A percentile compares a stretch with the other conserved stretches of the same genome.
Conservation (phyloP, 2,888 invertebrate genomes). For the Mimumesa dahlbomi region DNA sequence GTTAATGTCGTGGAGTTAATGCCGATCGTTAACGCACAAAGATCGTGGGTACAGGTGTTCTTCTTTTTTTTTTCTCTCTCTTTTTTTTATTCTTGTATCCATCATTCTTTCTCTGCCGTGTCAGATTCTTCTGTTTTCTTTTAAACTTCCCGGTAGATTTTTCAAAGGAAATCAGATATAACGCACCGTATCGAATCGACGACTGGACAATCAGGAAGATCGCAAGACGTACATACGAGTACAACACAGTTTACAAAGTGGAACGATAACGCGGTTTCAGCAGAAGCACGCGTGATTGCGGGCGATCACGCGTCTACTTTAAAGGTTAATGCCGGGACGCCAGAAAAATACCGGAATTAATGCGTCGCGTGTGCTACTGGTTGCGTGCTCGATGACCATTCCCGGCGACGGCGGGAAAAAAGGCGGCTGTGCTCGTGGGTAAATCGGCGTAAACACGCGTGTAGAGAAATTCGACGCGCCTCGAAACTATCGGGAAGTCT, state of each 20-base stretch:
- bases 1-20: constrained; percentile 31
- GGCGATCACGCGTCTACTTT: constrained; percentile 60
- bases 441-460: constrained; percentile 50
- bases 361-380: constrained; percentile 70
- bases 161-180: not conserved
- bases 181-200: not conserved
- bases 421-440: constrained; percentile 29
- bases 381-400: constrained; percentile 67
- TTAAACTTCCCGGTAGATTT: not conserved
- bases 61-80: not conserved
- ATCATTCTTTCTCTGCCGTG: too few relatives aligned
- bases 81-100: too few relatives aligned
- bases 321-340: constrained; percentile 61
- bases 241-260: too few relatives aligned
- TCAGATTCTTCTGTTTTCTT: not conserved
- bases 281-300: constrained; percentile 55
- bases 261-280: constrained; percentile 42
- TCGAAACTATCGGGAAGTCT: constrained; percentile 39
- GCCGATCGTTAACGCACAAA: constrained; percentile 33
- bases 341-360: constrained; percentile 66
- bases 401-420: constrained; percentile 40
- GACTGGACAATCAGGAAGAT: not conserved
- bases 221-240: not conserved
- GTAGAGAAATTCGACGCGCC: constrained; percentile 51
- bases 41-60: constrained; percentile 6